These are phyloP conservation scores for Drosophila mimica DNA, from an alignment of 2,888 invertebrate genomes.

Conservation along the genomic window DNA sequence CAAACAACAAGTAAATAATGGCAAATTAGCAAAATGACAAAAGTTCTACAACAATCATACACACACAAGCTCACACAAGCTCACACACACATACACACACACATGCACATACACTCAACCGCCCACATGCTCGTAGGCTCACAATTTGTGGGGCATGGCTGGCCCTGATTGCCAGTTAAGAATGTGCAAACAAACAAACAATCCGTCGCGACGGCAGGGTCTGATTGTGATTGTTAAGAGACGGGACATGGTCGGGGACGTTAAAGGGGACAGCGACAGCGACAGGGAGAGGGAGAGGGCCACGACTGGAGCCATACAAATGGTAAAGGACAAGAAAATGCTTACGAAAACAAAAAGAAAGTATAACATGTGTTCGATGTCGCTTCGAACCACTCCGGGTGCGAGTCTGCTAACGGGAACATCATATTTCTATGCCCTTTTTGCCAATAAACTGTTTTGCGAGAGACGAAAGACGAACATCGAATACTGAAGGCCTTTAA, in stretches of 20 bases:
- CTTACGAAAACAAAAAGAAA: slow-evolving; percentile 64
- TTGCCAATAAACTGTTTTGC: slow-evolving; percentile 49
- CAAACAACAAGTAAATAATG: slow-evolving; percentile 71
- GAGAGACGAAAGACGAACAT: not conserved
- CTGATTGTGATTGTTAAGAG: slow-evolving; percentile 59
- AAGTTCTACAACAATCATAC: slow-evolving; percentile 60
- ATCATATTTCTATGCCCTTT: slow-evolving; percentile 59
- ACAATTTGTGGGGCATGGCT: slow-evolving; percentile 25
- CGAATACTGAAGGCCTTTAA: slow-evolving; percentile 48
- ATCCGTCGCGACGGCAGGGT: slow-evolving; percentile 47
- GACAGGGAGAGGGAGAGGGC: not conserved
- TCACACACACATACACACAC: slow-evolving; percentile 18
- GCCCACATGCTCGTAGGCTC: slow-evolving; percentile 27
- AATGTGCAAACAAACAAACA: slow-evolving; percentile 75
- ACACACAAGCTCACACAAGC: slow-evolving; percentile 18
- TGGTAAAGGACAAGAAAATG: slow-evolving; percentile 43
- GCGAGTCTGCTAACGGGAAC: slow-evolving; percentile 19
- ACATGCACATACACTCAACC: not conserved
- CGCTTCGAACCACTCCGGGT: slow-evolving; percentile 33
- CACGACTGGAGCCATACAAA: slow-evolving; percentile 8
- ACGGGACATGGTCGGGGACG: slow-evolving; percentile 1
- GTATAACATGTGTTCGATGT: slow-evolving; percentile 59
- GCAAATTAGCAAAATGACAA: slow-evolving; percentile 73
- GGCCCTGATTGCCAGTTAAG: slow-evolving; percentile 70
- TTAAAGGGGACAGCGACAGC: not conserved